A percentile compares a stretch with the other conserved stretches of the same genome.
Conservation (phyloP, 2,797 vertebrate species). For the Bradypus variegatus region DNA sequence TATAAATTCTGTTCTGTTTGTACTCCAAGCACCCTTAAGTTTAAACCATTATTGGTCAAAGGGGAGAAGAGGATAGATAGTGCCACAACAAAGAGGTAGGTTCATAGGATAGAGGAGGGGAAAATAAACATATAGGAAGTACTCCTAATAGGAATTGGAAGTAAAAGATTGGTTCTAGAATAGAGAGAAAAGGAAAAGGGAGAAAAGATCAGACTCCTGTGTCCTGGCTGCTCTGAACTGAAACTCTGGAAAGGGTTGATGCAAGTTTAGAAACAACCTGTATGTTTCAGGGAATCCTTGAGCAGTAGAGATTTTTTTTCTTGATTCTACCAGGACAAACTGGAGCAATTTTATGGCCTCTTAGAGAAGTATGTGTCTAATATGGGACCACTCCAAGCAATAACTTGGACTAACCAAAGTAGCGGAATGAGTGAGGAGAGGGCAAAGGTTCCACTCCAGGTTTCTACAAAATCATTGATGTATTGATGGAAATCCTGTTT, state of each 20-base stretch:
- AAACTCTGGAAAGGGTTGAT: background rate
- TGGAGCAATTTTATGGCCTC: background rate
- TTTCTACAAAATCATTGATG: background rate
- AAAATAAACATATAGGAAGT: background rate
- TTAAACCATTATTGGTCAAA: background rate
- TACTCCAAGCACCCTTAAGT: background rate
- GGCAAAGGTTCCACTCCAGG: background rate
- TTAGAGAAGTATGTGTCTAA: background rate
- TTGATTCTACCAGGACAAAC: background rate
- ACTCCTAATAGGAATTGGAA: background rate
- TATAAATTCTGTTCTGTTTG: background rate
- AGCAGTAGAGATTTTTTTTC: background rate
- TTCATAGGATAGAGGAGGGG: background rate
- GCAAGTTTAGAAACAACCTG: background rate
- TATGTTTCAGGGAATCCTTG: background rate
- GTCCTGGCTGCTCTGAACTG: background rate
- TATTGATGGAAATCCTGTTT: background rate
- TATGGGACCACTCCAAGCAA: background rate
- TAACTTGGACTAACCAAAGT: background rate
- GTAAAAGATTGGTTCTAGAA: background rate
- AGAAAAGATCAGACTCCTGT: background rate
- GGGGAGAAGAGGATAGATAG: background rate
- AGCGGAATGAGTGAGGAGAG: background rate
- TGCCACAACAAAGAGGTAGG: background rate
- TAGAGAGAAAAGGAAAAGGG: background rate